phyloP scores from a whole-genome alignment of 2,888 invertebrate genomes.

The Sinodicranocentrus sp. region DNA sequence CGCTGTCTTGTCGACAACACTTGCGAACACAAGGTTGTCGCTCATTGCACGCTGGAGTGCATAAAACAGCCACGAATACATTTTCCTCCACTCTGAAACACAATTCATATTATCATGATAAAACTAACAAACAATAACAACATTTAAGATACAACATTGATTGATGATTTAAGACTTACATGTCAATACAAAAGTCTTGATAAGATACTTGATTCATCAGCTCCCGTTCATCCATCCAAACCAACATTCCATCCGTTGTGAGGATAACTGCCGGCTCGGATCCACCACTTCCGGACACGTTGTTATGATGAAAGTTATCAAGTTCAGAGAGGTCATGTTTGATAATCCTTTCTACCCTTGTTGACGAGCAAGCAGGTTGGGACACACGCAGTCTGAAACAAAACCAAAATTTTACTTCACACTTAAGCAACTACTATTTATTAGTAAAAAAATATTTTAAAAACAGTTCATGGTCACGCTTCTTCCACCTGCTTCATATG shows the following conservation, averaged over 20 bases:
- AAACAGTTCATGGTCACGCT: no score
- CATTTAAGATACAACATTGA: no score
- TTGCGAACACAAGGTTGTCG: conserved; percentile 73
- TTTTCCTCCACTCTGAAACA: conserved; percentile 59
- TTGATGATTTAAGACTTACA: conserved; percentile 73
- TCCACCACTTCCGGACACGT: conserved; percentile 11
- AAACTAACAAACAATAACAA: no score
- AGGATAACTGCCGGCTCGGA: conserved; percentile 70
- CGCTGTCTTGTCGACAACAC: conserved; percentile 72
- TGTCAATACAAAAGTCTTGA: conserved; percentile 75
- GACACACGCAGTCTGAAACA: conserved; percentile 67
- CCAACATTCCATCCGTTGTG: conserved; percentile 72
- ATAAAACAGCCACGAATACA: conserved; percentile 74
- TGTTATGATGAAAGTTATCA: conserved; percentile 21
- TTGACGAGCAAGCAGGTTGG: conserved; percentile 71
- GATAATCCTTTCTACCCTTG: conserved; percentile 72
- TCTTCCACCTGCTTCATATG: no score
- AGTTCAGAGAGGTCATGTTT: conserved; percentile 56
- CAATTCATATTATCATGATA: no score
- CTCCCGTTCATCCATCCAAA: conserved; percentile 74
- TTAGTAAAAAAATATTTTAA: no score
- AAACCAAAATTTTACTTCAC: not conserved
- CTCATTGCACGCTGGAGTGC: conserved; percentile 72
- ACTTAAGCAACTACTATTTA: no score
- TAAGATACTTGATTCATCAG: conserved; percentile 69